Evolutionary conservation across 2,888 invertebrate genomes (phyloP).

Genomic region (Euproctis similis): DNA sequence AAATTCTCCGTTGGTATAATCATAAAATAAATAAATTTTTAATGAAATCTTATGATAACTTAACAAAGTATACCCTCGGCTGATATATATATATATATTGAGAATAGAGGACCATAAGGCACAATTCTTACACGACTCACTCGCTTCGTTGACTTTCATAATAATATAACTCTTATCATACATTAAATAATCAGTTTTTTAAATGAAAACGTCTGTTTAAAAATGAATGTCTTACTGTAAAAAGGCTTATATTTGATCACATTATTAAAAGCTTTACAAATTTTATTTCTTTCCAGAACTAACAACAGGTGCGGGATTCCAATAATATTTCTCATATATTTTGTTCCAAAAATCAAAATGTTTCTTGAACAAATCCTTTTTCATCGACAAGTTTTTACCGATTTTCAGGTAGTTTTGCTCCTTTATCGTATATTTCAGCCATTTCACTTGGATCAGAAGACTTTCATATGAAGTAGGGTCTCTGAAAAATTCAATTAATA

Average conservation of each 20-base stretch:
- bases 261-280: too few relatives aligned
- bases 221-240: neutral
- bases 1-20: too few relatives aligned
- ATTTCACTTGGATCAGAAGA: conserved; percentile 40
- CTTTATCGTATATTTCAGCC: conserved; percentile 43
- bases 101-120: too few relatives aligned
- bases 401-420: conserved; percentile 50
- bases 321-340: conserved; percentile 51
- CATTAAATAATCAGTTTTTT: neutral
- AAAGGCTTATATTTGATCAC: too few relatives aligned
- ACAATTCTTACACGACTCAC: too few relatives aligned
- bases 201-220: neutral
- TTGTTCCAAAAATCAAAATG: conserved; percentile 51
- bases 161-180: too few relatives aligned
- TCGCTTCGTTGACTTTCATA: too few relatives aligned
- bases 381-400: conserved; percentile 36
- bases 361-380: conserved; percentile 39
- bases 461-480: conserved; percentile 59
- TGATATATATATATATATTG: too few relatives aligned
- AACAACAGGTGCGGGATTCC: conserved; percentile 36
- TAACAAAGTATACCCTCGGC: too few relatives aligned
- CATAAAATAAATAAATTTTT: too few relatives aligned
- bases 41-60: neutral
- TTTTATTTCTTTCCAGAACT: neutral
- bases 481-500: conserved; percentile 38